A percentile compares a stretch with the other conserved stretches of the same genome.
These are phyloP conservation scores for Melanotaenia duboulayi DNA, from an alignment of 2,113 vertebrate species.

Conservation along the genomic window DNA sequence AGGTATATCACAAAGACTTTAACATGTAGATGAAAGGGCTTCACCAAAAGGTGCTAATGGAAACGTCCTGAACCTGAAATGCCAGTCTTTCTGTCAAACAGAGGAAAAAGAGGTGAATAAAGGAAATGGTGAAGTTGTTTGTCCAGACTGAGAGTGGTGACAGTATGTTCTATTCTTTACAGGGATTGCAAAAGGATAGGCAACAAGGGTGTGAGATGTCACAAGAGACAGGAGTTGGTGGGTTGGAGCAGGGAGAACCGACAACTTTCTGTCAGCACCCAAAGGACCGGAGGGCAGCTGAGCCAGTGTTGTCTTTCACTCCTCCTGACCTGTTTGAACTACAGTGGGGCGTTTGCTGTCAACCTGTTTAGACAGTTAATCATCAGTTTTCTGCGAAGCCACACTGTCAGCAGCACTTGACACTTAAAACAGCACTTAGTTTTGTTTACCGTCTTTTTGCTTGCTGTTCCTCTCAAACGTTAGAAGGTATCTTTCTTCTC, in stretches of 20 bases:
- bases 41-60: constrained; percentile 72
- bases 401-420: constrained; percentile 66
- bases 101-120: constrained; percentile 8
- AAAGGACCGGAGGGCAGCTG: constrained; percentile 20
- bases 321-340: constrained; percentile 65
- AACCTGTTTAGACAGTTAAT: constrained; percentile 63
- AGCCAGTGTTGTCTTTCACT: constrained; percentile 63
- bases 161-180: constrained; percentile 34
- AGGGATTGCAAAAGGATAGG: constrained; percentile 15
- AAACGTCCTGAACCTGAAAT: constrained; percentile 58
- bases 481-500: constrained; percentile 39
- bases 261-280: constrained; percentile 33
- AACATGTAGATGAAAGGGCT: constrained; percentile 61
- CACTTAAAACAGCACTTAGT: constrained; percentile 52
- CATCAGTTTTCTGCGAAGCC: constrained; percentile 43
- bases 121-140: constrained; percentile 34
- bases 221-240: constrained; percentile 14
- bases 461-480: constrained; percentile 49
- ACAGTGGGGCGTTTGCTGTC: constrained; percentile 45
- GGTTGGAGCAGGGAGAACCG: background rate
- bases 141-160: constrained; percentile 47
- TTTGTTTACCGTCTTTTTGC: constrained; percentile 68
- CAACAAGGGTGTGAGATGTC: constrained; percentile 46
- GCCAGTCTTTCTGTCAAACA: constrained; percentile 27
- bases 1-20: constrained; percentile 42